Evolutionary conservation across 1,140 invertebrate species (phyloP).

Genomic region (Aphaenogaster ashmeadi): DNA sequence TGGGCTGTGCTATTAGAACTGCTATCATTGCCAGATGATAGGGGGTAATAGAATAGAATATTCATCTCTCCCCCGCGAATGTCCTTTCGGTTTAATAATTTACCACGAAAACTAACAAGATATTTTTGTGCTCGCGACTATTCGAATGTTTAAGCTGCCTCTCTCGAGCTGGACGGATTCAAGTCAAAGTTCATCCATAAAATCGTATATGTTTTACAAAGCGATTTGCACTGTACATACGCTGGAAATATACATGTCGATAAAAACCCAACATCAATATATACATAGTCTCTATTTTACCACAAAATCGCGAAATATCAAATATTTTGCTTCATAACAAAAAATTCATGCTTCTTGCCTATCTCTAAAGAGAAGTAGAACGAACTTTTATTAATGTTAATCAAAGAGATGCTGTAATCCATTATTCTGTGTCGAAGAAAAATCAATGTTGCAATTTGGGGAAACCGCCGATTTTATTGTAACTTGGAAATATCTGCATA

Average conservation of each 20-base stretch:
- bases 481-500: constrained; percentile 13
- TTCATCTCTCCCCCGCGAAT: constrained; percentile 26
- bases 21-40: constrained; percentile 1
- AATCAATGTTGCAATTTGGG: not conserved
- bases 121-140: not conserved
- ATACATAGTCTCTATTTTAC: not conserved
- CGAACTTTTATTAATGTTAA: not conserved
- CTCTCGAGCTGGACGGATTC: not conserved
- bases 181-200: constrained; percentile 1
- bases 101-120: not conserved
- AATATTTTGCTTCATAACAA: constrained; percentile 2
- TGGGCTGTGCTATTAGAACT: constrained; percentile 19
- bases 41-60: constrained; percentile 44
- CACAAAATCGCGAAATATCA: not conserved
- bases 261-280: not conserved
- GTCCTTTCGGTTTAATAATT: constrained; percentile 43
- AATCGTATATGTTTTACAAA: not conserved
- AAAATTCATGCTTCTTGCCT: not conserved
- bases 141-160: not conserved
- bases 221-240: constrained; percentile 6
- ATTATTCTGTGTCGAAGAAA: not conserved
- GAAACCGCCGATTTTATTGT: not conserved
- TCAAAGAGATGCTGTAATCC: not conserved
- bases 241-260: not conserved
- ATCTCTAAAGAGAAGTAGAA: not conserved